A percentile compares a stretch with the other conserved stretches of the same genome.
These are phyloP conservation scores for Opisthograptis luteolata DNA, from an alignment of 2,888 invertebrate species.

Conservation along the genomic window DNA sequence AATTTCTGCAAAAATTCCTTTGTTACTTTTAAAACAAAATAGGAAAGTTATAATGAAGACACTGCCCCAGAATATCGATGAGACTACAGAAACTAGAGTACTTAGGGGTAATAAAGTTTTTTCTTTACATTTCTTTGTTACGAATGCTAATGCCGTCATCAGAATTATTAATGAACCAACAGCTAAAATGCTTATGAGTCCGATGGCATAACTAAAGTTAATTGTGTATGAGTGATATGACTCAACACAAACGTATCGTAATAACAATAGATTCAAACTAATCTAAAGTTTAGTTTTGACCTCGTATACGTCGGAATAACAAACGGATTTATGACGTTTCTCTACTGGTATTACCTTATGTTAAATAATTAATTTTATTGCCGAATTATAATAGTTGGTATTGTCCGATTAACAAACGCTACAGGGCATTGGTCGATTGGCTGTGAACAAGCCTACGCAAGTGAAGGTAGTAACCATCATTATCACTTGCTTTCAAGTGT, in stretches of 20 bases:
- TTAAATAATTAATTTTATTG: constrained; percentile 21
- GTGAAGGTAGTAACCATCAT: constrained; percentile 15
- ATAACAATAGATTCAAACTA: constrained; percentile 50
- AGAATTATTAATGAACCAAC: constrained; percentile 36
- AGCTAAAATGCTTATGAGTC: constrained; percentile 49
- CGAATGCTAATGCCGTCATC: constrained; percentile 10
- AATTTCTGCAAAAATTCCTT: constrained; percentile 61
- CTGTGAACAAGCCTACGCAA: not conserved
- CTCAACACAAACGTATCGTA: constrained; percentile 54
- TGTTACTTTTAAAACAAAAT: constrained; percentile 55
- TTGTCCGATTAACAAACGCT: constrained; percentile 20
- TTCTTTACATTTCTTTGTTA: constrained; percentile 11
- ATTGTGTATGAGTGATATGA: constrained; percentile 36
- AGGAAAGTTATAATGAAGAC: constrained; percentile 53
- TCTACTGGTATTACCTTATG: constrained; percentile 14
- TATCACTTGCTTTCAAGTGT: constrained; percentile 17
- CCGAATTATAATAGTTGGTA: constrained; percentile 20
- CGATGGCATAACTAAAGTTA: constrained; percentile 51
- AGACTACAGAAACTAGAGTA: constrained; percentile 20
- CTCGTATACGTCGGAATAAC: constrained; percentile 3
- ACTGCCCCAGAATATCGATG: constrained; percentile 52
- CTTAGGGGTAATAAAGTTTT: not conserved
- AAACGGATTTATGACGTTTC: constrained; percentile 17
- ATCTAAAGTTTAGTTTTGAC: constrained; percentile 15
- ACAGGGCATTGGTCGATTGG: too few relatives aligned